Base-by-base conservation (phyloP, 1,140 invertebrate genomes). In the Penaeus indicus region DNA sequence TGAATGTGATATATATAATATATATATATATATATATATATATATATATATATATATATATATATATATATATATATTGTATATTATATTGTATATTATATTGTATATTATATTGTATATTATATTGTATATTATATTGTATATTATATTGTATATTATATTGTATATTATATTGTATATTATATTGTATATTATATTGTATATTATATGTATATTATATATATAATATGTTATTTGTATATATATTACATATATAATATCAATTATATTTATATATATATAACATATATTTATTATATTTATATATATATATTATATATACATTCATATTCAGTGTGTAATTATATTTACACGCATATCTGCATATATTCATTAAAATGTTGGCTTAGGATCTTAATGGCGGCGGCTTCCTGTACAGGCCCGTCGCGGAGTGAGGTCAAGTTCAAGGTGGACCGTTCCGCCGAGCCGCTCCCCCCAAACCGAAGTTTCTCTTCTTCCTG, bases 1-100 rank as follows among this genome's bases (percentile, higher is more conserved):
- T 54, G 54, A 54, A 54, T 54, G 10, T 5, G 5, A 11, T 54
- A 10, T 54, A 19, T 72, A 11, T 72, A 3, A 72, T 72, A 4
- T 27, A 27, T 72, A 27, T 75, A 32, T 75, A 8, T 75, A 32
- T 75, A n/a, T 75, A 1, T 75, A 7, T 75, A 0, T 75, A 8
- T 75, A 32, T 75, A n/a, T 75, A 75, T 75, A 75, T 75, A 32
- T 25, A 75, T 25, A 75, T 75, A 75, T 32, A 54, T 54, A 54
- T 11, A 54, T 13, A 54, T 54, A 54, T 13, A 16, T 54, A 54
- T 54, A 54, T 10, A n/a, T n/a, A n/a, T n/a, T n/a, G n/a, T n/a
- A 47, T 10, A 47, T 10, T n/a, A n/a, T n/a, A n/a, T n/a, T n/a
- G n/a, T n/a, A n/a, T n/a, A n/a, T n/a, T n/a, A n/a, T n/a, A n/a